Evolutionary conservation across 2,113 vertebrate species (phyloP).

Genomic region (Rynchops niger): DNA sequence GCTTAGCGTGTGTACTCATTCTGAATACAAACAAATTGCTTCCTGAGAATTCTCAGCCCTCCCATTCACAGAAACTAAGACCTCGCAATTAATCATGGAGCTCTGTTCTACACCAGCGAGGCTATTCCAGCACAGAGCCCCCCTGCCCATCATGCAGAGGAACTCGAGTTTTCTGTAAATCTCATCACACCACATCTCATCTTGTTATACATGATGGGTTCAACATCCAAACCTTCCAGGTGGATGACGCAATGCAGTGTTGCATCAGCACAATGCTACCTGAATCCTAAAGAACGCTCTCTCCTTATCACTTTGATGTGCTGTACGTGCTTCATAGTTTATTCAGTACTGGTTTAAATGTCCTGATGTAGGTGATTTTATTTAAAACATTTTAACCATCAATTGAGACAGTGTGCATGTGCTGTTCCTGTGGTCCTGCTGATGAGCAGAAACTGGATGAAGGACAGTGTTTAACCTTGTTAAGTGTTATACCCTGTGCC

Average conservation of each 20-base stretch:
- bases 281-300: neutral
- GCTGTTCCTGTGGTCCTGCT: neutral
- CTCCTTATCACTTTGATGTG: neutral
- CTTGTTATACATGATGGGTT: neutral
- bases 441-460: neutral
- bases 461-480: neutral
- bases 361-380: neutral
- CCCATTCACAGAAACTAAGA: conserved; percentile 6
- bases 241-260: neutral
- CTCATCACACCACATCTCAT: neutral
- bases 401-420: neutral
- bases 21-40: conserved; percentile 39
- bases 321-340: neutral
- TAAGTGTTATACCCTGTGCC: neutral
- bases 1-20: neutral
- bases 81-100: neutral
- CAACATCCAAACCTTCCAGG: neutral
- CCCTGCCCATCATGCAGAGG: neutral
- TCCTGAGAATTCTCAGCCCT: neutral
- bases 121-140: neutral
- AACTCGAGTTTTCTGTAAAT: neutral
- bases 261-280: neutral
- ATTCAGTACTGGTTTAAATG: neutral
- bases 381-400: neutral
- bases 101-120: neutral